Evolutionary conservation across 92 coral and sea anemone species (phyloP).

Genomic region (Porites cylindrica): DNA sequence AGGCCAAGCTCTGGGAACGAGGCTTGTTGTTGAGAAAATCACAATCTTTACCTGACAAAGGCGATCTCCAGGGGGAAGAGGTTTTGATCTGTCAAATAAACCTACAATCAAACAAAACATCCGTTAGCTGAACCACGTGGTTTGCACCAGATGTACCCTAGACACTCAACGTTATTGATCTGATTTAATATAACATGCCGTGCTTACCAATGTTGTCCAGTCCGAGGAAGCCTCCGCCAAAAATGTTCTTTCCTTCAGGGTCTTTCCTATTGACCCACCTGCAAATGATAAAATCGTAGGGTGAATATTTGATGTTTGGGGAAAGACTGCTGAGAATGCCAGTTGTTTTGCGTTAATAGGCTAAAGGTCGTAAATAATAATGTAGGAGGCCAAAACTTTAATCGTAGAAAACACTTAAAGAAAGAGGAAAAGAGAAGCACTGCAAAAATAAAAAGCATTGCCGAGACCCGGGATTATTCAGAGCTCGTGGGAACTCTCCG

Average conservation of each 20-base stretch:
- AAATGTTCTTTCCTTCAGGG: slow-evolving; percentile 88
- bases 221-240: slow-evolving; percentile 96
- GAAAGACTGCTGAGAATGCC: too few relatives aligned
- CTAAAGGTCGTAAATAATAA: too few relatives aligned
- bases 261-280: slow-evolving; percentile 97
- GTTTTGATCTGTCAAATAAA: slow-evolving; percentile 91
- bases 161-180: background rate
- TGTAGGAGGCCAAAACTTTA: background rate
- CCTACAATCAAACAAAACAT: slow-evolving; percentile 38
- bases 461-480: slow-evolving; percentile 96
- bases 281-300: background rate
- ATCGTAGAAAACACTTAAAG: too few relatives aligned
- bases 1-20: too few relatives aligned
- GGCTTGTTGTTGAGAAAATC: background rate
- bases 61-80: slow-evolving; percentile 33
- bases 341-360: background rate
- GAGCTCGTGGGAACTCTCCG: slow-evolving; percentile 84
- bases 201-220: slow-evolving; percentile 88
- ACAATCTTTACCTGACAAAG: slow-evolving; percentile 33
- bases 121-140: background rate
- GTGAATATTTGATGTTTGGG: too few relatives aligned
- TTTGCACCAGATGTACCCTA: background rate
- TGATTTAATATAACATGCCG: too few relatives aligned
- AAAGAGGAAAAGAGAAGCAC: background rate
- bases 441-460: slow-evolving; percentile 29